Conservation (phyloP, 1,140 invertebrate genomes). For the Drosophila arawakana region DNA sequence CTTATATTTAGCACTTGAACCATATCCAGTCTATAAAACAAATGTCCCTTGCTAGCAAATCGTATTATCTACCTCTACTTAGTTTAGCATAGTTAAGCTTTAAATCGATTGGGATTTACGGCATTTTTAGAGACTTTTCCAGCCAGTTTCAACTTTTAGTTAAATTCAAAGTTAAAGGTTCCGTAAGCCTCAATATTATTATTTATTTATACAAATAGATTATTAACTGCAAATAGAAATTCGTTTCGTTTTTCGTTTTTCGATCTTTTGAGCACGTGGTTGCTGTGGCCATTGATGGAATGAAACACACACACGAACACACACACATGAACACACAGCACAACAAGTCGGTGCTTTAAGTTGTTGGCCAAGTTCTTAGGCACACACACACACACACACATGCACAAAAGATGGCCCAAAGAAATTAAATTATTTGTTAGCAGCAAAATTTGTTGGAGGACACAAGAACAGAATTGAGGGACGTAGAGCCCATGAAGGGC, state of each 20-base stretch:
- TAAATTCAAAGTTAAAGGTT: neutral
- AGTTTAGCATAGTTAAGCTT: no score
- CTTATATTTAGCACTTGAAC: no score
- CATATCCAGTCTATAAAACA: no score
- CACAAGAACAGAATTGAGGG: conserved; percentile 4
- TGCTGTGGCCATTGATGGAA: conserved; percentile 16
- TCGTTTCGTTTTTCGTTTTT: conserved; percentile 6
- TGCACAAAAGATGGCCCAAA: conserved; percentile 51
- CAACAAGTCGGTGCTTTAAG: conserved; percentile 32
- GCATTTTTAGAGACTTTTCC: no score
- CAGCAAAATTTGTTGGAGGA: conserved; percentile 34
- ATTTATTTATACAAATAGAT: conserved; percentile 37
- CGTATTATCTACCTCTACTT: no score
- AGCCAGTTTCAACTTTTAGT: neutral
- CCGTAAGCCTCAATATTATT: conserved; percentile 12
- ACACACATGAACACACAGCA: conserved; percentile 19
- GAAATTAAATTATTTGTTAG: conserved; percentile 80
- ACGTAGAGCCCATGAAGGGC: conserved; percentile 37
- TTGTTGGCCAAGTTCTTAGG: conserved; percentile 35
- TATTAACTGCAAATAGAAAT: conserved; percentile 38
- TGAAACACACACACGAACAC: conserved; percentile 4
- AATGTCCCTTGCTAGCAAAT: no score
- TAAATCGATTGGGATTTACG: no score
- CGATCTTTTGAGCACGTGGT: conserved; percentile 12
- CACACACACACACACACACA: conserved; percentile 9